These are phyloP conservation scores for Thereuonema tuberculata DNA, from an alignment of 1,140 invertebrate genomes.

Conservation along the genomic window DNA sequence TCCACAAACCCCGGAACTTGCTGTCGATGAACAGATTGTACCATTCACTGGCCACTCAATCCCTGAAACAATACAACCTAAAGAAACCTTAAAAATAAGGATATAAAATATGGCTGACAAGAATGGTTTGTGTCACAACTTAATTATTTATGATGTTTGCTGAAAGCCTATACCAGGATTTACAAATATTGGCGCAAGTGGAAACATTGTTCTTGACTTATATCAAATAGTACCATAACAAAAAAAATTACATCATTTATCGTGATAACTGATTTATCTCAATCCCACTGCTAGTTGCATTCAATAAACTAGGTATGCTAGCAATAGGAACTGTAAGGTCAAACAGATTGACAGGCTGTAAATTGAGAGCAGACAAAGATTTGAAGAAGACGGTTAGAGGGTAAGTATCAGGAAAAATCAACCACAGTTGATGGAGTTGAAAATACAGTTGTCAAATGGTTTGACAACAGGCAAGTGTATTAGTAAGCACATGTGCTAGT, in stretches of 20 bases:
- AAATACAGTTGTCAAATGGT: too few species aligned
- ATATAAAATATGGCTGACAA: slow-evolving; percentile 27
- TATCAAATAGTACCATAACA: slow-evolving; percentile 12
- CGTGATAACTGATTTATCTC: slow-evolving; percentile 23
- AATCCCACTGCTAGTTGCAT: slow-evolving; percentile 15
- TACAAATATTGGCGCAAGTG: slow-evolving; percentile 16
- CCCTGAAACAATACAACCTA: slow-evolving; percentile 21
- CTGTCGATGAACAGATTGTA: background rate
- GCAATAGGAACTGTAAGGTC: slow-evolving; percentile 15
- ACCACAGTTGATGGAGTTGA: too few species aligned
- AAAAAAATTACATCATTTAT: slow-evolving; percentile 15
- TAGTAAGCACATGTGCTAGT: too few species aligned
- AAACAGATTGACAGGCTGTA: slow-evolving; percentile 14
- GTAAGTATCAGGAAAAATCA: too few species aligned
- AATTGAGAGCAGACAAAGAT: slow-evolving; percentile 17
- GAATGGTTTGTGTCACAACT: slow-evolving; percentile 23
- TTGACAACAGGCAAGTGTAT: too few species aligned
- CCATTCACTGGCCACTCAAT: background rate
- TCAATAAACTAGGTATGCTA: slow-evolving; percentile 16
- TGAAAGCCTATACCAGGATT: slow-evolving; percentile 16
- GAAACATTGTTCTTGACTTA: slow-evolving; percentile 18
- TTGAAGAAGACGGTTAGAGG: too few species aligned
- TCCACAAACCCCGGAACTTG: background rate
- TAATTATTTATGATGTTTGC: slow-evolving; percentile 23
- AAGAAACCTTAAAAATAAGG: slow-evolving; percentile 30